Evolutionary conservation across 2,888 invertebrate species (phyloP), one percentile per base, ranked within the genome.

Genomic region (Mimumesa dahlbomi): DNA sequence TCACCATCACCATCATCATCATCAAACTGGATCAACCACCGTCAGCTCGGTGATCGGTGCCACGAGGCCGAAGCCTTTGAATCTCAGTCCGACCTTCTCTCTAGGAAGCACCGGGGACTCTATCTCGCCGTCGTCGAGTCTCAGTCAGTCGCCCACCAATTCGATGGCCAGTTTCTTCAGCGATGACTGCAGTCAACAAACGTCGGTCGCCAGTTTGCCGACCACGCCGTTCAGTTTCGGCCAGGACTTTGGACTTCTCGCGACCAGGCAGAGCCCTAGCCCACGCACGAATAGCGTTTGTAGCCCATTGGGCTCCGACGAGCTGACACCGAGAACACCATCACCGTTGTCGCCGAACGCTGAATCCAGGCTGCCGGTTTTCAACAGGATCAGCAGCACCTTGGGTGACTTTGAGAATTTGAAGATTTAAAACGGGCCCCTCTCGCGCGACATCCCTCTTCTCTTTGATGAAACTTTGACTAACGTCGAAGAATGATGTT

Each of bases 361-460:
- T 67, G 93, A 93, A 71, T 92, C 93, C 52, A 91, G 96, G 82
- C 92, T 96, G 88, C 96, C 96, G 43, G 95, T 96, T 31, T 96
- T 96, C 92, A 94, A 94, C 90, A 91, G 93, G 84, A 91, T 94
- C 84, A 92, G 93, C 85, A 92, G 92, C 75, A 91, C 91, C 59
- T 79, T 91, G 65, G 84, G 82, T 43, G 86, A 88, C n/a, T 86
- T 89, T 57, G 86, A 89, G 6, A 77, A 84, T 36, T 82, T 89
- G 21, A 88, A 87, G 69, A 84, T 89, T 34, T 89, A 85, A 82
- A 14, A 9, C 14, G 34, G 34, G 34, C n/a, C 34, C n/a, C 4
- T 34, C 34, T 9, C 9, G 11, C 11, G 9, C n/a, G 3, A 3
- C n/a, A 11, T n/a, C n/a, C n/a, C 34, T 34, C 3, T 7, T 34